Evolutionary conservation across 1,140 invertebrate genomes (phyloP).

Genomic region (Bombus pascuorum): DNA sequence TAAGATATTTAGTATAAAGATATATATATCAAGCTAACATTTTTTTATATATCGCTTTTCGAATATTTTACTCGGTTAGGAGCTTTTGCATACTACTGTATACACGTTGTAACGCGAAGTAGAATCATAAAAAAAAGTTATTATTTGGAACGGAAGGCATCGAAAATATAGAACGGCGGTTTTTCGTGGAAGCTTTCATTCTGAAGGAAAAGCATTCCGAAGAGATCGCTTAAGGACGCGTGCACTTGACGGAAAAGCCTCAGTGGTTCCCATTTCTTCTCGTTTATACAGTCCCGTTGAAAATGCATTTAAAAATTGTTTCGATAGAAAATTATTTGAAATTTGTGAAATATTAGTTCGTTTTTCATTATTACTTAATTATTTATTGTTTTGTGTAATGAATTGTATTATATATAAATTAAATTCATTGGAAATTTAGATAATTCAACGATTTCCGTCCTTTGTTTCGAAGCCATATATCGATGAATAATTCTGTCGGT

Average conservation of each 20-base stretch:
- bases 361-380: neutral
- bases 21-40: neutral
- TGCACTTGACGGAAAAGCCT: neutral
- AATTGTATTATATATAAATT: neutral
- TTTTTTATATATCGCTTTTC: neutral
- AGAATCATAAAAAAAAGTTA: neutral
- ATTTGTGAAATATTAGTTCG: neutral
- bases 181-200: conserved; percentile 11
- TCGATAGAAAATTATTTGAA: neutral
- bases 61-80: neutral
- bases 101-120: neutral
- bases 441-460: neutral
- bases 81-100: neutral
- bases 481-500: neutral
- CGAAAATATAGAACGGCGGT: neutral
- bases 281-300: neutral
- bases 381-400: neutral
- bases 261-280: neutral
- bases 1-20: neutral
- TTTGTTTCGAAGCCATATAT: neutral
- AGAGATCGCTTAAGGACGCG: conserved; percentile 3
- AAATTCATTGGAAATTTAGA: neutral
- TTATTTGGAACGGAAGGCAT: neutral
- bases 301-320: neutral
- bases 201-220: neutral